phyloP scores from a whole-genome alignment of 2,113 vertebrate genomes.

The Phodopus roborovskii region DNA sequence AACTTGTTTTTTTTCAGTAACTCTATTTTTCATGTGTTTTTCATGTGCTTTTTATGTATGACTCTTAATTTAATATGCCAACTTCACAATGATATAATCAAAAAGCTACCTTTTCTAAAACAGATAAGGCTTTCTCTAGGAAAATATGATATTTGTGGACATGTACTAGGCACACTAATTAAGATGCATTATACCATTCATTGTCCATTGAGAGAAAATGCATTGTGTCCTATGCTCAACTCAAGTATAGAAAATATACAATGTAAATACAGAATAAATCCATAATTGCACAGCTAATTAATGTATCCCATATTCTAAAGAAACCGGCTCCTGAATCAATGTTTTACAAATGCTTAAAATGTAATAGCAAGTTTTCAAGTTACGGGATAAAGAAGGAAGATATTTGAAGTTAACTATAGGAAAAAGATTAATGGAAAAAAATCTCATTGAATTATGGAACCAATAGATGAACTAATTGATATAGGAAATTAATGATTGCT shows the following conservation, averaged over 20 bases:
- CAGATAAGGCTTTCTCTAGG: not conserved
- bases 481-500: not conserved
- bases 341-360: not conserved
- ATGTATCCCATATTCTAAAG: not conserved
- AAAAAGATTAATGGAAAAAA: not conserved
- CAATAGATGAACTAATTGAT: not conserved
- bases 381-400: not conserved
- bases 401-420: not conserved
- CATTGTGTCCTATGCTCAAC: not conserved
- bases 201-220: not conserved
- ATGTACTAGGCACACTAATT: not conserved
- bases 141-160: not conserved
- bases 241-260: not conserved
- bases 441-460: not conserved
- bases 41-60: not conserved
- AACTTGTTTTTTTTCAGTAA: no score
- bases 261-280: not conserved
- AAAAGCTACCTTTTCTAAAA: not conserved
- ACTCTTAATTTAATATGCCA: not conserved
- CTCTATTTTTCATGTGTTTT: no score
- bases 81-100: not conserved
- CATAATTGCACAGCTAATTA: not conserved
- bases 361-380: not conserved
- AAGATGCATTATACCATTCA: not conserved
- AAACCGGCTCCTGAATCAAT: not conserved